These are phyloP conservation scores for Anthonomus grandis DNA, from an alignment of 1,140 invertebrate genomes.

Conservation along the genomic window DNA sequence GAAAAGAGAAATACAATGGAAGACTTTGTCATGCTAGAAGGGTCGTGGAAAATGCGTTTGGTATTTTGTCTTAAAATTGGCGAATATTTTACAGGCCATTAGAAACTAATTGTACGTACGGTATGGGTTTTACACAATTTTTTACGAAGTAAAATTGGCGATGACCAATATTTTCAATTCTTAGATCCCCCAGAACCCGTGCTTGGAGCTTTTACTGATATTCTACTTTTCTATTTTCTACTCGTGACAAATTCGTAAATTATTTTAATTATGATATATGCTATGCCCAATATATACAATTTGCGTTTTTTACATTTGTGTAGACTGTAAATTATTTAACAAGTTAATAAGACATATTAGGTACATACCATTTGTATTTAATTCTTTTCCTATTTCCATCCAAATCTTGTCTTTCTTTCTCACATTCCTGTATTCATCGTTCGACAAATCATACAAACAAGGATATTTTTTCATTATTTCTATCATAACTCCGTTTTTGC, in stretches of 20 bases:
- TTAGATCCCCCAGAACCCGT: conserved; percentile 6
- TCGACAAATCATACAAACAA: conserved; percentile 20
- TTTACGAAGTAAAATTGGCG: conserved; percentile 10
- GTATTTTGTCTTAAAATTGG: conserved; percentile 47
- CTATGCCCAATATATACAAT: conserved; percentile 5
- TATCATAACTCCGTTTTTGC: conserved; percentile 10
- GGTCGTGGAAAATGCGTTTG: conserved; percentile 50
- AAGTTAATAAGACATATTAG: conserved; percentile 1
- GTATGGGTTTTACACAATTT: conserved; percentile 38
- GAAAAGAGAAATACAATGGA: conserved; percentile 33
- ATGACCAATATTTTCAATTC: background rate
- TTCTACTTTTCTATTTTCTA: conserved; percentile 13
- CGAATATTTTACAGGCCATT: conserved; percentile 44
- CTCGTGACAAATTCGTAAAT: conserved; percentile 18
- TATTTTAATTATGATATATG: conserved; percentile 2
- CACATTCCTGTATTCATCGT: conserved; percentile 27
- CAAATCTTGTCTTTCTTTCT: conserved; percentile 28
- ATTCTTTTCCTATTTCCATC: conserved; percentile 10
- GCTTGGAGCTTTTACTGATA: conserved; percentile 9
- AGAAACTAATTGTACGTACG: conserved; percentile 35
- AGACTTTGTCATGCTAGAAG: conserved; percentile 46
- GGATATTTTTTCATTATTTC: conserved; percentile 21
- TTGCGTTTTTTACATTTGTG: background rate
- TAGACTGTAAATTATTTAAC: background rate
- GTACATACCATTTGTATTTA: conserved; percentile 1